Conservation (phyloP, 1,140 invertebrate species). For the Lineus longissimus region DNA sequence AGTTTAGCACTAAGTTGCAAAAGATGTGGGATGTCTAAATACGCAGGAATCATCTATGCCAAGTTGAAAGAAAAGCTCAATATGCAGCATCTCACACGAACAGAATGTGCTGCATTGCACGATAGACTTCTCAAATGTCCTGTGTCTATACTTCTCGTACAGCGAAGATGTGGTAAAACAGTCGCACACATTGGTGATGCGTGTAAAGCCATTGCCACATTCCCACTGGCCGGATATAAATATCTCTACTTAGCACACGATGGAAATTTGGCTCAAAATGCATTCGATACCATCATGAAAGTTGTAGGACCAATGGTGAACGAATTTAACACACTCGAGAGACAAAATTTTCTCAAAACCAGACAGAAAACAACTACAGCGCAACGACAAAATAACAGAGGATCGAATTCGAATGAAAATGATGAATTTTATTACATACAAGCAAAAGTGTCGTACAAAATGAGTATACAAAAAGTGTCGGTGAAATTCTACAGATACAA, state of each 20-base stretch:
- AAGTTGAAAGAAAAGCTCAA: conserved; percentile 3
- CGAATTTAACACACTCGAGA: conserved; percentile 5
- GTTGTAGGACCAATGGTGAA: conserved; percentile 1
- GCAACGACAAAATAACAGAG: neutral
- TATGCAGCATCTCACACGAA: neutral
- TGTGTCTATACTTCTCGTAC: neutral
- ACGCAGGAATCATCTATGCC: neutral
- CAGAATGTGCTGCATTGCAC: conserved; percentile 2
- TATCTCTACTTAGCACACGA: conserved; percentile 1
- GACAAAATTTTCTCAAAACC: neutral
- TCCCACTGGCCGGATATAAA: conserved; percentile 3
- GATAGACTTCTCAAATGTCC: conserved; percentile 5
- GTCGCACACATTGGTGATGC: conserved; percentile 3
- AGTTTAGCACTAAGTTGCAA: conserved; percentile 2
- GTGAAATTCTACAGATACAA: conserved; percentile 7
- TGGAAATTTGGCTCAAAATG: conserved; percentile 3
- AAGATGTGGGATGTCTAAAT: neutral
- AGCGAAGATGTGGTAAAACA: conserved; percentile 3
- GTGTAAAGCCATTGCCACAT: conserved; percentile 3
- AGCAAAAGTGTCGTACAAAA: neutral
- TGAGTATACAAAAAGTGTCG: conserved; percentile 8
- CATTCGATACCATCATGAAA: conserved; percentile 6
- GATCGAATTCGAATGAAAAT: neutral
- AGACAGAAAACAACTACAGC: neutral
- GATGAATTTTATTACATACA: conserved; percentile 5